These are phyloP conservation scores for Erynnis tages DNA, from an alignment of 2,888 invertebrate species.

Conservation along the genomic window DNA sequence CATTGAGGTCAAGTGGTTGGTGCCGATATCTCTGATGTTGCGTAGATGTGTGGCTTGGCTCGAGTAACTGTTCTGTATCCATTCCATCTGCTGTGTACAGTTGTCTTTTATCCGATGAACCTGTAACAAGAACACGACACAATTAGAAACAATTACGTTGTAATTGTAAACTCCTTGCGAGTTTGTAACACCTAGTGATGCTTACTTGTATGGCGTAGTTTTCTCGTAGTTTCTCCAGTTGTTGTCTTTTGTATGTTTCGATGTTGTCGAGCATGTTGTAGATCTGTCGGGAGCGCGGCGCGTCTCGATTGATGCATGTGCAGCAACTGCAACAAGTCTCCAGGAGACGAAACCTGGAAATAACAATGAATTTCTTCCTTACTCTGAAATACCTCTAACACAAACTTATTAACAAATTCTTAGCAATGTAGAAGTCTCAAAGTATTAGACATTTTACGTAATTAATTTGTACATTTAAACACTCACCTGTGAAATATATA, in stretches of 20 bases:
- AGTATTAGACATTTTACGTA: no score
- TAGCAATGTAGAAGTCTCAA: no score
- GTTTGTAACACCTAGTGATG: not conserved
- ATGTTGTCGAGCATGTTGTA: slow-evolving; percentile 94
- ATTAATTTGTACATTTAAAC: no score
- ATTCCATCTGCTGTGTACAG: slow-evolving; percentile 96
- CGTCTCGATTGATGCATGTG: slow-evolving; percentile 84
- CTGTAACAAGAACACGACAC: slow-evolving; percentile 55
- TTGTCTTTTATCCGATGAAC: slow-evolving; percentile 96
- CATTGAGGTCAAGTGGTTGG: slow-evolving; percentile 91
- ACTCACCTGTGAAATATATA: slow-evolving; percentile 87
- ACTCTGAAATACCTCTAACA: not conserved
- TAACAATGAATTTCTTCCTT: not conserved
- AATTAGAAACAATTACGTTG: not conserved
- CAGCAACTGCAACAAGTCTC: slow-evolving; percentile 91
- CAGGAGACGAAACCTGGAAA: slow-evolving; percentile 85
- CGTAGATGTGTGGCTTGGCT: slow-evolving; percentile 92
- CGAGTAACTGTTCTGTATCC: slow-evolving; percentile 95
- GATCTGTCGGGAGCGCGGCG: slow-evolving; percentile 91
- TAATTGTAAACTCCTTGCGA: not conserved
- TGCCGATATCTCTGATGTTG: slow-evolving; percentile 95
- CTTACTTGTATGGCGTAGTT: slow-evolving; percentile 94
- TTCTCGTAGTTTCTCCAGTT: slow-evolving; percentile 92
- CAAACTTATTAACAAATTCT: not conserved
- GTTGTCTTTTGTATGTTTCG: slow-evolving; percentile 93